phyloP scores from a whole-genome alignment of 2,888 invertebrate species.

The Arge pagana region DNA sequence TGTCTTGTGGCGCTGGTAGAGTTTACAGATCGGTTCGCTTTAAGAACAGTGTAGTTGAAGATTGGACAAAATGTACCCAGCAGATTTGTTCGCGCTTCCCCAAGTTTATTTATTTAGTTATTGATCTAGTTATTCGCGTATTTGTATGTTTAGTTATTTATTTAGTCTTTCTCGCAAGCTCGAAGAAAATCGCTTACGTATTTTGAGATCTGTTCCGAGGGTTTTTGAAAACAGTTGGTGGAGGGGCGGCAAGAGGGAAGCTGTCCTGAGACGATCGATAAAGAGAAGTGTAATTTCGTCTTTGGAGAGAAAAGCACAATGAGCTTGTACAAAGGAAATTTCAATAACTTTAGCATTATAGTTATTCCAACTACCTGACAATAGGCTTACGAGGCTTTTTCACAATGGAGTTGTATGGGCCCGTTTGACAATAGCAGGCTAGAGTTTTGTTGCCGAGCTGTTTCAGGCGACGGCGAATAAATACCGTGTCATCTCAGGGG shows the following conservation, averaged over 20 bases:
- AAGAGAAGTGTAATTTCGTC: conserved; percentile 32
- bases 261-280: too few relatives aligned
- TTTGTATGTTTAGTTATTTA: too few relatives aligned
- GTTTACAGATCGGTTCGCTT: too few relatives aligned
- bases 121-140: too few relatives aligned
- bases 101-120: too few relatives aligned
- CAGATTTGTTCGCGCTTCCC: too few relatives aligned
- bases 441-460: conserved; percentile 31
- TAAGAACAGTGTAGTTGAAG: too few relatives aligned
- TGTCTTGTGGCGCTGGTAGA: too few relatives aligned
- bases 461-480: conserved; percentile 33
- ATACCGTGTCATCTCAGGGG: conserved; percentile 43
- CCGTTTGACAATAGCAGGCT: conserved; percentile 36
- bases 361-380: conserved; percentile 9
- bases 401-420: conserved; percentile 6
- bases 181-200: too few relatives aligned
- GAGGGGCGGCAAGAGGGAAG: neutral
- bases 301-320: conserved; percentile 9
- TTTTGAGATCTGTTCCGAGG: neutral
- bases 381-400: neutral
- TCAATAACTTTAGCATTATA: conserved; percentile 47
- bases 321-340: conserved; percentile 36
- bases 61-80: too few relatives aligned
- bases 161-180: too few relatives aligned
- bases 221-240: neutral